Conservation (phyloP, 2,888 invertebrate genomes). For the Trissolcus japonicus region DNA sequence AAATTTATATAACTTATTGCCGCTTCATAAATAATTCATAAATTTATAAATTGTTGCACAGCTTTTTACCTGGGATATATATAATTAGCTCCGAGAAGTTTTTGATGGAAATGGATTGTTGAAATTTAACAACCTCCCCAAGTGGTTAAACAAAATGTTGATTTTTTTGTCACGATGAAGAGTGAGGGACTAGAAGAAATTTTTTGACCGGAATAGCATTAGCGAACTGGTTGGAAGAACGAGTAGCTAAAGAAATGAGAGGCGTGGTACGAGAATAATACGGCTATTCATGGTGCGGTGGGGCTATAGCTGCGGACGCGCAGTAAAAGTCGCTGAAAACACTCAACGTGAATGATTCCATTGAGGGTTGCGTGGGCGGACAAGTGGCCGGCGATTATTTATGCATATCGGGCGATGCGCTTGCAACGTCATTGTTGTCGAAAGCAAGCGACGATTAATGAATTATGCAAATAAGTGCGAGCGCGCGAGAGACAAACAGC, state of each 20-base stretch:
- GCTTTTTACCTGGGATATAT: too few species aligned
- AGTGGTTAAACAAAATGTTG: too few species aligned
- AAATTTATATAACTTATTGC: too few species aligned
- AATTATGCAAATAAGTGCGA: slow-evolving; percentile 42
- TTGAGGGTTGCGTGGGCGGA: slow-evolving; percentile 61
- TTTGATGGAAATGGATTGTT: too few species aligned
- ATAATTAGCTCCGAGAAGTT: too few species aligned
- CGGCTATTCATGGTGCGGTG: slow-evolving; percentile 43
- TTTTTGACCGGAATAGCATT: not conserved
- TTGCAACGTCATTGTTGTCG: slow-evolving; percentile 38
- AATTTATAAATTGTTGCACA: too few species aligned
- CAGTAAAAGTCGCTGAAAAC: slow-evolving; percentile 48
- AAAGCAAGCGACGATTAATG: slow-evolving; percentile 34
- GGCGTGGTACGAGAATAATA: slow-evolving; percentile 58
- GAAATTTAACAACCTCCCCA: too few species aligned
- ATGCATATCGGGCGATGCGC: slow-evolving; percentile 59
- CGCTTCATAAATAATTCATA: too few species aligned
- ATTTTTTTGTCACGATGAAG: not conserved
- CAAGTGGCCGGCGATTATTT: slow-evolving; percentile 56
- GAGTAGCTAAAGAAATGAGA: slow-evolving; percentile 44
- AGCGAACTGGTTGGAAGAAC: slow-evolving; percentile 52
- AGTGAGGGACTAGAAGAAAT: not conserved
- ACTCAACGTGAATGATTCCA: slow-evolving; percentile 68
- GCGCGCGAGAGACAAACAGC: not conserved
- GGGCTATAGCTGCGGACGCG: slow-evolving; percentile 43